phyloP scores from a whole-genome alignment of 2,888 invertebrate genomes.

The Homarus gammarus region DNA sequence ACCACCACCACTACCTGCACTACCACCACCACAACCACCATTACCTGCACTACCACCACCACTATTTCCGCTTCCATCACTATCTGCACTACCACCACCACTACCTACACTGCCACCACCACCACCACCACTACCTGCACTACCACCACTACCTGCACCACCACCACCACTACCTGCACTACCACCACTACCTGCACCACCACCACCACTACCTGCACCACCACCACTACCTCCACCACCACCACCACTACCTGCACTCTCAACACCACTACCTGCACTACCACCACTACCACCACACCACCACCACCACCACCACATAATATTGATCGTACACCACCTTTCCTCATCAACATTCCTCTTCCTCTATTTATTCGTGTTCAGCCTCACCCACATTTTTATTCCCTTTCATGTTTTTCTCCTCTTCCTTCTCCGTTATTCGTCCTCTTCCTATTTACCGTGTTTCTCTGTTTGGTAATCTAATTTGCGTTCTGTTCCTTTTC shows the following conservation, averaged over 20 bases:
- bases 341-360: background rate
- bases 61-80: too few relatives aligned
- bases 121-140: too few relatives aligned
- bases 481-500: too few relatives aligned
- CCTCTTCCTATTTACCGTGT: too few relatives aligned
- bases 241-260: background rate
- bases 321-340: background rate
- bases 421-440: background rate
- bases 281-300: background rate
- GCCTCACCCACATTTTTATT: background rate
- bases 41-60: too few relatives aligned
- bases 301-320: constrained; percentile 13
- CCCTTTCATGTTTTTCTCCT: background rate
- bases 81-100: background rate
- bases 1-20: too few relatives aligned
- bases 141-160: background rate
- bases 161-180: background rate
- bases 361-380: too few relatives aligned
- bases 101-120: background rate
- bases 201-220: background rate
- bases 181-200: background rate
- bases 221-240: too few relatives aligned
- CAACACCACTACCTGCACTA: background rate
- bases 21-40: background rate
- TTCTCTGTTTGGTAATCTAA: too few relatives aligned